Conservation (phyloP, 1,140 invertebrate genomes). For the Pteromalus puparum region DNA sequence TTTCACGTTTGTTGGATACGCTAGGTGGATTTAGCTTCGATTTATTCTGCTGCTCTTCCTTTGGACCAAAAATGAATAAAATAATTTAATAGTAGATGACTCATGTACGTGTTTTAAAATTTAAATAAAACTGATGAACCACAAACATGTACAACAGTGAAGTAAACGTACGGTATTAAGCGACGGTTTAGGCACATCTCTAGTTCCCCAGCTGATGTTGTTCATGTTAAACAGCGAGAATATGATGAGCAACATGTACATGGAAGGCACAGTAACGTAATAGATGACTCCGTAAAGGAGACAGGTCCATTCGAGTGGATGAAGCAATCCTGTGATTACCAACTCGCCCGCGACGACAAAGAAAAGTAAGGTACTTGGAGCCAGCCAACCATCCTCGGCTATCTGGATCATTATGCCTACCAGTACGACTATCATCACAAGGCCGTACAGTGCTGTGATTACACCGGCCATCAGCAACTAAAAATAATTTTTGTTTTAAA, state of each 20-base stretch:
- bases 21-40: background rate
- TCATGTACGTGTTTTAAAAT: background rate
- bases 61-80: conserved; percentile 54
- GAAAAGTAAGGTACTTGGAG: conserved; percentile 88
- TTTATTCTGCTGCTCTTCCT: conserved; percentile 48
- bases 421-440: conserved; percentile 95
- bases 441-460: conserved; percentile 86
- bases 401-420: conserved; percentile 91
- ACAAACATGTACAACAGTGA: background rate
- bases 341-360: conserved; percentile 79
- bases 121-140: too few relatives aligned
- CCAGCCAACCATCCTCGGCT: conserved; percentile 84
- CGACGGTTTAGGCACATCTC: conserved; percentile 77
- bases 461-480: conserved; percentile 85
- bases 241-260: conserved; percentile 94
- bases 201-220: conserved; percentile 93
- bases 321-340: conserved; percentile 83
- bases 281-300: conserved; percentile 88
- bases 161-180: conserved; percentile 16
- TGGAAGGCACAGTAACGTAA: conserved; percentile 93
- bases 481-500: conserved; percentile 46
- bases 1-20: conserved; percentile 68
- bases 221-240: conserved; percentile 95
- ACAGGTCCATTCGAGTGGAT: conserved; percentile 90
- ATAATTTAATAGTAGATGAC: too few relatives aligned